Conservation (phyloP, 2,113 vertebrate species). For the Eolophus roseicapilla region DNA sequence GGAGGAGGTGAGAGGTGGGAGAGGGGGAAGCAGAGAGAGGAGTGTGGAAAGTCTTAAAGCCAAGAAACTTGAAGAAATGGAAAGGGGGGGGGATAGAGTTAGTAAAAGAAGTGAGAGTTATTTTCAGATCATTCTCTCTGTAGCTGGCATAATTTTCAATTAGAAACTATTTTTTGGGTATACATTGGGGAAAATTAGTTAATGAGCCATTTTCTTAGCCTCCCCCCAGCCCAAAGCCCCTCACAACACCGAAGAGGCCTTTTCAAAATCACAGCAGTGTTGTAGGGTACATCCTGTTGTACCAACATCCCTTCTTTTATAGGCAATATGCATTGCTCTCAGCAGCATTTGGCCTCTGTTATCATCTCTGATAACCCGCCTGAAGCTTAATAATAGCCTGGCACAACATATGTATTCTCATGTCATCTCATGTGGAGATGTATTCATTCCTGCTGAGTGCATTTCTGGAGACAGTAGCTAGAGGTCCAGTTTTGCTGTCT, state of each 20-base stretch:
- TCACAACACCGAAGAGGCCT: neutral
- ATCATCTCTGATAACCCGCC: slow-evolving; percentile 58
- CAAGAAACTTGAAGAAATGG: slow-evolving; percentile 76
- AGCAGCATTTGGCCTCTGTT: slow-evolving; percentile 46
- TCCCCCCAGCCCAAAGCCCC: neutral
- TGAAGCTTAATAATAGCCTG: slow-evolving; percentile 67
- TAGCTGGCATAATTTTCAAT: slow-evolving; percentile 66
- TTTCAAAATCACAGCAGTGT: slow-evolving; percentile 17
- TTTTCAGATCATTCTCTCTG: slow-evolving; percentile 61
- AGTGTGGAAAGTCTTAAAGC: slow-evolving; percentile 78
- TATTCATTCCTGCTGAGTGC: slow-evolving; percentile 51
- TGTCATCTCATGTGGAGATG: slow-evolving; percentile 63
- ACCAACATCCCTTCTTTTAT: neutral
- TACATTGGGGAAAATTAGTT: slow-evolving; percentile 52
- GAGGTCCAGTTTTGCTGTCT: slow-evolving; percentile 75
- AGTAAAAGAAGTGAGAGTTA: slow-evolving; percentile 74
- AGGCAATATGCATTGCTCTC: neutral
- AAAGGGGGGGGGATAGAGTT: neutral
- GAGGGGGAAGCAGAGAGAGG: slow-evolving; percentile 76
- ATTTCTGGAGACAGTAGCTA: slow-evolving; percentile 75
- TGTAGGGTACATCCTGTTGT: neutral
- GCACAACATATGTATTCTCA: slow-evolving; percentile 53
- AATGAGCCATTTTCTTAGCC: slow-evolving; percentile 15
- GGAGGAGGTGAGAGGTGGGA: slow-evolving; percentile 83
- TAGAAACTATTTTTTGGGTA: slow-evolving; percentile 66